Evolutionary conservation across 2,113 vertebrate species (phyloP), one percentile per base, ranked within the genome.

Genomic region (Phylloscopus trochiloides): DNA sequence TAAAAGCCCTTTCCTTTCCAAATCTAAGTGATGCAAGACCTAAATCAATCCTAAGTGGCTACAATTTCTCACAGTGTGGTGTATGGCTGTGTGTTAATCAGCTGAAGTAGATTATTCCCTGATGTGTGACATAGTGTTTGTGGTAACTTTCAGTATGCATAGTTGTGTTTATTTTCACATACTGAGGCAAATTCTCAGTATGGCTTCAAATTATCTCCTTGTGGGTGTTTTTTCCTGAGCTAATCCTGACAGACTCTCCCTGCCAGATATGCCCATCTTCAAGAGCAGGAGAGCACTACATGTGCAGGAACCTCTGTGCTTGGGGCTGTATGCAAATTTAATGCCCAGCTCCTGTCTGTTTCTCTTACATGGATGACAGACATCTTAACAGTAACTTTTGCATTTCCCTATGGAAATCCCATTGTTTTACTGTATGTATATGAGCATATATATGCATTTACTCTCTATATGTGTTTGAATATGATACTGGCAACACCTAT

Each of bases 201-300:
- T 98, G 97, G 97, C 97, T 98, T 97, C 97, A 98, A 98, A 98
- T 98, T 98, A 98, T 96, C 97, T 98, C 98, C 98, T 98, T 97
- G 96, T 80, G 96, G 98, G 96, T 98, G 95, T 97, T 97, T 98
- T 87, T 97, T 97, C 95, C 96, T 97, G 95, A 97, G 98, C 94
- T 98, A 98, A 98, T 98, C 96, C 96, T 98, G 98, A 97, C 98
- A 98, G 98, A 97, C 97, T 98, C 86, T 96, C 97, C 95, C 96
- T 97, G 95, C 97, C 97, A 98, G 97, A 97, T 98, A 98, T 95
- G 96, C 97, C 98, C 97, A 97, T 98, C 98, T 98, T 97, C 98
- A 98, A 97, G 97, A 98, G 94, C 86, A 91, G 96, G 84, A 95
- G 96, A 97, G 94, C 50, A 9, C 96, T 89, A n/a, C 96, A 93